Base-by-base conservation (phyloP, 2,888 invertebrate species). In the Himalopsyche kuldschensis region DNA sequence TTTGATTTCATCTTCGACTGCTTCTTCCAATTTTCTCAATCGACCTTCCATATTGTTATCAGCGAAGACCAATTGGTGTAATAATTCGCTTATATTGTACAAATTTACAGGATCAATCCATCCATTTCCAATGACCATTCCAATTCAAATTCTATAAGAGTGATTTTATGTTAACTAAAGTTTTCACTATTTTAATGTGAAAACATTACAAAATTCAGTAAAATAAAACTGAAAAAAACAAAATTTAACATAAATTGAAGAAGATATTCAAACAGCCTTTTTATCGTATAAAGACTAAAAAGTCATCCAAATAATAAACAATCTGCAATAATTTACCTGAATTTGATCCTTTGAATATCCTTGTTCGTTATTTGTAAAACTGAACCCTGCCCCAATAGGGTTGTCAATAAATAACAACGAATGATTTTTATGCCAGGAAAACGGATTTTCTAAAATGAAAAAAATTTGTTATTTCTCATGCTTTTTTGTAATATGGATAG, bases 341-440 rank as follows among this genome's bases (percentile, higher is more conserved):
- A 91, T 91, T 87, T 94, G 93, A 87, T 93, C 93, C 1, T 90
- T 93, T 0, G 93, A 93, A 87, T 92, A 94, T 24, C 94, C 94
- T 20, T 90, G 90, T 83, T 93, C 93, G 82, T 92, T 90, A 15
- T 92, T 91, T 0, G 94, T 94, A 87, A 94, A 94, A 87, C 94
- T 94, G 89, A 93, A 94, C 0, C 94, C 93, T 11, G 93, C 93
- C 0, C 94, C 94, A 8, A 94, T 94, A 0, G 94, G 94, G 87
- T 94, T 94, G 88, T 94, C 94, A 85, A 94, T 93, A 88, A 93
- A 94, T 41, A 94, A 88, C 87, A 94, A 89, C 10, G 93, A 93
- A 87, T 93, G 94, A 85, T 93, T 93, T 85, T 91, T 92, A 85
- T 93, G 93, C 94, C 94, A 94, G 0, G 90, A 88, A 87, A 92